phyloP scores from a whole-genome alignment of 1,140 invertebrate genomes.

The Aethina tumida region DNA sequence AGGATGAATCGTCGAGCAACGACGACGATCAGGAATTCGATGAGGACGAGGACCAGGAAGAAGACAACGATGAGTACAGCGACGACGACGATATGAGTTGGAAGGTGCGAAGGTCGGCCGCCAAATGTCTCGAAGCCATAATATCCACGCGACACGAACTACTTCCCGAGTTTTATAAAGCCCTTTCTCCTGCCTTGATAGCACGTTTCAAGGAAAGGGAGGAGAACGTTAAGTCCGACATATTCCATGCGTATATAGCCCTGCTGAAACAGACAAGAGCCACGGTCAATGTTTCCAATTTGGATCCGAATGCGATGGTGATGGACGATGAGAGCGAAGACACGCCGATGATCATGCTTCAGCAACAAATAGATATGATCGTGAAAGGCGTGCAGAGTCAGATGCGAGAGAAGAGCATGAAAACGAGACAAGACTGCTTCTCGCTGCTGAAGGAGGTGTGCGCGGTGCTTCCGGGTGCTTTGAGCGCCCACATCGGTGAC shows the following conservation, averaged over 20 bases:
- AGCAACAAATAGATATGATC: slow-evolving; percentile 54
- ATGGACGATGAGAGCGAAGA: slow-evolving; percentile 50
- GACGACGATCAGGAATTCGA: slow-evolving; percentile 52
- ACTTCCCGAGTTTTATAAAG: slow-evolving; percentile 80
- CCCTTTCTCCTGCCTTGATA: slow-evolving; percentile 82
- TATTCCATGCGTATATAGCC: slow-evolving; percentile 92
- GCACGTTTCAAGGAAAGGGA: slow-evolving; percentile 94
- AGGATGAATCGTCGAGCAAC: slow-evolving; percentile 51
- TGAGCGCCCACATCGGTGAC: slow-evolving; percentile 73
- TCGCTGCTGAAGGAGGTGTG: slow-evolving; percentile 84
- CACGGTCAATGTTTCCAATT: slow-evolving; percentile 46
- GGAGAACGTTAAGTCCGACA: slow-evolving; percentile 97
- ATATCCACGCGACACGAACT: slow-evolving; percentile 87
- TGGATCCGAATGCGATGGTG: slow-evolving; percentile 67
- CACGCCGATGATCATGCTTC: slow-evolving; percentile 57
- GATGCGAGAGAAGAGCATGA: slow-evolving; percentile 89
- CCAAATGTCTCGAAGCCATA: slow-evolving; percentile 94
- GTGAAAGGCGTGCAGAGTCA: slow-evolving; percentile 84
- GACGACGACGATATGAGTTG: slow-evolving; percentile 99
- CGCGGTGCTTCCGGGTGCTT: slow-evolving; percentile 76
- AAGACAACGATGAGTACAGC: slow-evolving; percentile 88
- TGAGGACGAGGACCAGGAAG: slow-evolving; percentile 62
- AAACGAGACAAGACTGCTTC: slow-evolving; percentile 88
- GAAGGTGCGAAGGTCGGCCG: slow-evolving; percentile 91
- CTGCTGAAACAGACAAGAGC: slow-evolving; percentile 82